Base-by-base conservation (phyloP, 2,888 invertebrate species). In the Drosophila nigritarsus region DNA sequence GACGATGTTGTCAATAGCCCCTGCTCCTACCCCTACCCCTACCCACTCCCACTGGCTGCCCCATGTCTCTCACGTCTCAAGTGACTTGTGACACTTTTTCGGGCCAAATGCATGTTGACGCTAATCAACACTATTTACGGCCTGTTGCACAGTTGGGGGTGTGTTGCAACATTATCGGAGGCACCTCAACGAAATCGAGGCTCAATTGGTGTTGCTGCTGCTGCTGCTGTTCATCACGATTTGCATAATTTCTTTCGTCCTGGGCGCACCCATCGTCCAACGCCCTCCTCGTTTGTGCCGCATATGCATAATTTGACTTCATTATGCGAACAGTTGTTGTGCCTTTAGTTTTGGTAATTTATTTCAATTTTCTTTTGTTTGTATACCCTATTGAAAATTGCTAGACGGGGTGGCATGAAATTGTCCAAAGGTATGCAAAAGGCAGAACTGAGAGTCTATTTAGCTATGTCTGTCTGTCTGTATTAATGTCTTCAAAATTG, bases 261-360 rank as follows among this genome's bases (percentile, higher is more conserved):
- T 32, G 18, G 60, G 6, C 78, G 32, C 62, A 49, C 74, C 73
- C 64, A 59, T 51, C 56, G 18, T 15, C 30, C 27, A 61, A 80
- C 91, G 90, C 91, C 91, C 83, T 71, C 59, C 82, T 83, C 73
- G 73, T 90, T 91, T 82, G 68, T 64, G 54, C 60, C 71, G 54
- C 59, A 38, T 65, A 58, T 72, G 73, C 75, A 79, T 78, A 88
- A 91, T 91, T 87, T 90, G 84, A 84, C 88, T 89, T 90, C 83
- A 90, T 91, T 91, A 90, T 91, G 82, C 86, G 90, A 91, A 91
- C 91, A 91, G 92, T 92, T 91, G 91, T 91, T 91, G 91, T 91
- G 87, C 90, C 83, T 87, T 91, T 92, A 90, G 92, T 89, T 92
- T 89, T 85, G 83, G 91, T 91, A 91, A 91, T 91, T 92, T 92